These are phyloP conservation scores for Perognathus longimembris DNA, from an alignment of 2,113 vertebrate species.

Conservation along the genomic window DNA sequence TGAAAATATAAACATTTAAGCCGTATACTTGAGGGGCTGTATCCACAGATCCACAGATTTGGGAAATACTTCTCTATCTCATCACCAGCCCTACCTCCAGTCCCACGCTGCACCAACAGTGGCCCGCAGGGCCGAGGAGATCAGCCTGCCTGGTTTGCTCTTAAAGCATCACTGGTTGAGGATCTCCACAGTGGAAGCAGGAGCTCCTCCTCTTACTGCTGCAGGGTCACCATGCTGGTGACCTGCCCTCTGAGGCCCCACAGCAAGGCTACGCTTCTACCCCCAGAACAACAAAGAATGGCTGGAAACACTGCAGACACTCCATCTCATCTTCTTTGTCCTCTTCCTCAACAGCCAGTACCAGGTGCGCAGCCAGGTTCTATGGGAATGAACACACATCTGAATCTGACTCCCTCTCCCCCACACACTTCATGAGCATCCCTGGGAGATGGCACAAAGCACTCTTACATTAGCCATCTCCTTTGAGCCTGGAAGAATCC, in stretches of 20 bases:
- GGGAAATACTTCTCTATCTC: not conserved
- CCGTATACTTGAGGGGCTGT: not conserved
- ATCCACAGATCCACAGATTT: no score
- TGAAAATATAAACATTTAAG: not conserved
- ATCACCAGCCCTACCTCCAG: accelerated
- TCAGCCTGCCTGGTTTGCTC: not conserved
- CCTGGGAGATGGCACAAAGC: no score
- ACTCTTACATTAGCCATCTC: not conserved
- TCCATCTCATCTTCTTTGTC: not conserved
- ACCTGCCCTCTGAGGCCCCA: not conserved
- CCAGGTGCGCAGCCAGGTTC: not conserved
- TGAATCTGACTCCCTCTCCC: not conserved
- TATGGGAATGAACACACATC: not conserved
- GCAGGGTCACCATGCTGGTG: not conserved
- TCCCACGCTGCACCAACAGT: not conserved
- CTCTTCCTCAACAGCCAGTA: not conserved
- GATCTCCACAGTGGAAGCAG: not conserved
- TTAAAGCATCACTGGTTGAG: not conserved
- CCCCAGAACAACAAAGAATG: not conserved
- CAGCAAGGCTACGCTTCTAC: not conserved
- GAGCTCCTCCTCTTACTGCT: not conserved
- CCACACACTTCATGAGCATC: accelerated
- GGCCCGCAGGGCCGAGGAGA: not conserved
- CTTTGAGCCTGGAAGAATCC: not conserved
- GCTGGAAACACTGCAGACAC: not conserved